Evolutionary conservation across 1,140 invertebrate genomes (phyloP), one percentile per base, ranked within the genome.

Genomic region (Leptinotarsa texana): DNA sequence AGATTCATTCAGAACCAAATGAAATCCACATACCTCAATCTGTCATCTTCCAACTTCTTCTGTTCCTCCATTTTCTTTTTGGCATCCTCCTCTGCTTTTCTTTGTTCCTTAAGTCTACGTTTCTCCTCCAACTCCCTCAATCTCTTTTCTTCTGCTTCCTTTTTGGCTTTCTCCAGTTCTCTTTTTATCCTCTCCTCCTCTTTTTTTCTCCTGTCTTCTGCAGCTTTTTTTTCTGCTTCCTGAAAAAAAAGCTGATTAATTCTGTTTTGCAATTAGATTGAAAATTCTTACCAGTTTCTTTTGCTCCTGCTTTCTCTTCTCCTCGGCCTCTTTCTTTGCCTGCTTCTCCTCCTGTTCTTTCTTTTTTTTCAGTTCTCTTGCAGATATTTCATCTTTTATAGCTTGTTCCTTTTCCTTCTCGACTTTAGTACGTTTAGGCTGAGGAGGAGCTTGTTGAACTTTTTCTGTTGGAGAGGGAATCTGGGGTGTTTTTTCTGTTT

Each of bases 131-230:
- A 69, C 84, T 87, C 78, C 74, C 78, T 78, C 81, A 83, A 65
- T 78, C 84, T 73, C 80, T 85, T 82, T 73, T 86, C 80, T 83
- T 87, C 78, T 85, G 89, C 80, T 88, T 89, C 75, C 86, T 86
- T 81, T 86, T 87, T 51, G 78, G 80, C 81, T 85, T 89, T 82
- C 84, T 86, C 82, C 80, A 86, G 77, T 84, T 87, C 79, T 85
- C 84, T 81, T 84, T 85, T 83, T 83, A 86, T 79, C 82, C 85
- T 75, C 72, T 86, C 77, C 72, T 84, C 83, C 79, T 82, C 75
- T 85, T 88, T 81, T 86, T 85, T 80, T 84, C 85, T 76, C 83
- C 84, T 83, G 77, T 90, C 83, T 80, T 89, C 89, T 63, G 89
- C 88, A 2, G 86, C 79, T 81, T 85, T 88, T 72, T 79, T 87